Percentiles rank a stretch among this genome's conserved stretches.
phyloP scores from a whole-genome alignment of 2,113 vertebrate species.

The Tenebrosternarchus preto region DNA sequence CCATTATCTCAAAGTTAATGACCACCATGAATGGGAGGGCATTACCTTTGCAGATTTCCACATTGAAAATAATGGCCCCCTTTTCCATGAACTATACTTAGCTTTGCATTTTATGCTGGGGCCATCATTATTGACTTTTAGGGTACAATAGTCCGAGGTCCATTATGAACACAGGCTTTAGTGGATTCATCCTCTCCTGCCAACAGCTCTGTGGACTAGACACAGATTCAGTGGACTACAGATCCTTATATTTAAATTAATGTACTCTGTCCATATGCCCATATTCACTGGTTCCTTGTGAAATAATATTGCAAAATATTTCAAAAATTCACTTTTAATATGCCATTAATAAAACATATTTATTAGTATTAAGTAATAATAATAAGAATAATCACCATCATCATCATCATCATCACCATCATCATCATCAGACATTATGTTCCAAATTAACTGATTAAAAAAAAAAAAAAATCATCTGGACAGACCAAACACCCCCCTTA shows the following conservation, averaged over 20 bases:
- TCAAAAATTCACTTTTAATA: no score
- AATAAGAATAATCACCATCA: no score
- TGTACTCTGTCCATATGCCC: background rate
- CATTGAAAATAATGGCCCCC: constrained; percentile 45
- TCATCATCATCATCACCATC: background rate
- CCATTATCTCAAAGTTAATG: constrained; percentile 67
- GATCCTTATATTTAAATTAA: background rate
- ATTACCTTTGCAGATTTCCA: constrained; percentile 74
- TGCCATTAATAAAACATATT: no score
- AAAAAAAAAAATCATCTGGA: background rate
- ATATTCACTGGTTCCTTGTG: constrained; percentile 1
- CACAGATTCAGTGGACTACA: background rate
- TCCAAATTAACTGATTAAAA: background rate
- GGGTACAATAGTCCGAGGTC: constrained; percentile 19
- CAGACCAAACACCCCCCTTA: background rate
- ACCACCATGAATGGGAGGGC: constrained; percentile 66
- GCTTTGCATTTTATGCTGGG: constrained; percentile 34
- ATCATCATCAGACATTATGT: background rate
- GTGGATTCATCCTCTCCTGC: constrained; percentile 1
- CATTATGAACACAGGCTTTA: constrained; percentile 17
- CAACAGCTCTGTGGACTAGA: background rate
- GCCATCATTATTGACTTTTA: constrained; percentile 43
- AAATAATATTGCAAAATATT: background rate
- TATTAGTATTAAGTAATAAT: no score
- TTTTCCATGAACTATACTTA: constrained; percentile 37